A percentile compares a stretch with the other conserved stretches of the same genome.
Evolutionary conservation across 2,888 invertebrate genomes (phyloP).

Genomic region (Teleiodes luculella): DNA sequence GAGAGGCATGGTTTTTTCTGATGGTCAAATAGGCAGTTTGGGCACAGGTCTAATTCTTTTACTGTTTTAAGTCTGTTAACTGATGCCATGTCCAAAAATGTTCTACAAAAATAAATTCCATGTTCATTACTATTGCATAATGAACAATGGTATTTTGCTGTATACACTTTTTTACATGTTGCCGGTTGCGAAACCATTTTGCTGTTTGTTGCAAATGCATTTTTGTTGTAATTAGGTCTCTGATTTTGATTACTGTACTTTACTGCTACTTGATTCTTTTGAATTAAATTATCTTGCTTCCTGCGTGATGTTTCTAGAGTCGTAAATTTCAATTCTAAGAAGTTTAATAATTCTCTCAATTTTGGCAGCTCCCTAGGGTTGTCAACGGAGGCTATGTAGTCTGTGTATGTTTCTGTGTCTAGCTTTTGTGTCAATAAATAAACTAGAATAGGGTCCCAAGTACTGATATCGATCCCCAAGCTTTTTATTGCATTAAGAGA

Average conservation of each 20-base stretch:
- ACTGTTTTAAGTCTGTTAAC: slow-evolving; percentile 10
- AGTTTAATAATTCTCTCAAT: slow-evolving; percentile 20
- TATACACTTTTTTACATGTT: not conserved
- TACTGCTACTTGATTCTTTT: slow-evolving; percentile 9
- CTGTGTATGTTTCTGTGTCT: slow-evolving; percentile 18
- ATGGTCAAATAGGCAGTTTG: slow-evolving; percentile 23
- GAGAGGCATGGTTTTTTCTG: slow-evolving; percentile 22
- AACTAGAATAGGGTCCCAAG: slow-evolving; percentile 20
- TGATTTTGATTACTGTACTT: not conserved
- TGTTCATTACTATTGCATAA: slow-evolving; percentile 10
- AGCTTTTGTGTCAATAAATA: slow-evolving; percentile 21
- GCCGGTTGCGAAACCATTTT: not conserved
- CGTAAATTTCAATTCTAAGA: slow-evolving; percentile 23
- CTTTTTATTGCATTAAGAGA: slow-evolving; percentile 21
- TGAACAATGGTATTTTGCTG: not conserved
- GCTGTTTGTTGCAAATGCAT: not conserved
- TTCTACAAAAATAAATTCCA: slow-evolving; percentile 12
- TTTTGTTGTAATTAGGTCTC: not conserved
- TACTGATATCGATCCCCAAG: slow-evolving; percentile 17
- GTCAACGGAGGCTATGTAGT: slow-evolving; percentile 18
- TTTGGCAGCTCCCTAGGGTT: slow-evolving; percentile 16
- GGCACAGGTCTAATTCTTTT: slow-evolving; percentile 17
- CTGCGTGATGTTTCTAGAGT: slow-evolving; percentile 19
- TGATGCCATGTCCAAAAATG: slow-evolving; percentile 9
- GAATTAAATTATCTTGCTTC: slow-evolving; percentile 13